Percentiles rank a stretch among this genome's conserved stretches.
Evolutionary conservation across 2,113 vertebrate genomes (phyloP).

Genomic region (Paramisgurnus dabryanus): DNA sequence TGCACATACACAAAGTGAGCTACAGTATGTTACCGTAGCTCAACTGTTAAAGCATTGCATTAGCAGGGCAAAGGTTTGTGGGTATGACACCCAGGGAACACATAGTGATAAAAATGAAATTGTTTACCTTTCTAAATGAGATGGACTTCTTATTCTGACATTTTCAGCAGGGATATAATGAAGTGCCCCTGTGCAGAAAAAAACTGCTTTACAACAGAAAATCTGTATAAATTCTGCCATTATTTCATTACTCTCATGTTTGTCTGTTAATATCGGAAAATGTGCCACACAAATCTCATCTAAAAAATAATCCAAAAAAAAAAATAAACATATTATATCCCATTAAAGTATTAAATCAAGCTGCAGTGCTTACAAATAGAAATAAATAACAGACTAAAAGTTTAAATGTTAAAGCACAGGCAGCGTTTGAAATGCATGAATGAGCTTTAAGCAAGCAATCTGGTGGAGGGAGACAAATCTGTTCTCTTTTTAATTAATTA

Average conservation of each 20-base stretch:
- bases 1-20: no score
- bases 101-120: no score
- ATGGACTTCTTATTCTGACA: no score
- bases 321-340: background rate
- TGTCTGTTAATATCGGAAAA: background rate
- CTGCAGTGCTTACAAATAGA: slow-evolving; percentile 3
- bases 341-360: background rate
- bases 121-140: no score
- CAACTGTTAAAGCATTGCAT: no score
- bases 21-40: no score
- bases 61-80: no score
- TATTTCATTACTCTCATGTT: no score
- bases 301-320: background rate
- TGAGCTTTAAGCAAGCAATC: slow-evolving; percentile 34
- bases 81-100: no score
- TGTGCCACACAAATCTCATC: background rate
- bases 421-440: slow-evolving; percentile 20
- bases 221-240: background rate
- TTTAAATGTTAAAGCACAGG: slow-evolving; percentile 1
- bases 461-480: slow-evolving; percentile 31
- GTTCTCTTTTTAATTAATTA: slow-evolving; percentile 46
- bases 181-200: no score
- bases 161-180: no score
- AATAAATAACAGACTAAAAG: background rate
- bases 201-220: no score